Conservation (phyloP, 2,113 vertebrate genomes). For the Herpailurus yagouaroundi region DNA sequence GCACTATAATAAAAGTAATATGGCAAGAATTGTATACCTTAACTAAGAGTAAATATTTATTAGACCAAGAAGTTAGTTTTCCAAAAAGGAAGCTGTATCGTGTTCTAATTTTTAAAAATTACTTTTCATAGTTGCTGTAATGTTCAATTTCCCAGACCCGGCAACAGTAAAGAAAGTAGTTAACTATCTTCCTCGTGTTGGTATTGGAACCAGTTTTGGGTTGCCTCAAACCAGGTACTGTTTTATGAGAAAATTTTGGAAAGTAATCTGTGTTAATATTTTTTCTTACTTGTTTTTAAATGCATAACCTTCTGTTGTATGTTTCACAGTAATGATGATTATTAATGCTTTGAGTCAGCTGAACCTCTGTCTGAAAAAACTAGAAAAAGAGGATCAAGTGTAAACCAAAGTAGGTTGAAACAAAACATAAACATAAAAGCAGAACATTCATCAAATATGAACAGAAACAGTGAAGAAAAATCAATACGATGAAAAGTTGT, state of each 20-base stretch:
- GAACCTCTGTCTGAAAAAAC: background rate
- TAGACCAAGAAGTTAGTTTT: constrained; percentile 56
- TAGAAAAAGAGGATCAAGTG: background rate
- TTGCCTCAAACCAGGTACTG: constrained; percentile 96
- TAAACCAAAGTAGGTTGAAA: background rate
- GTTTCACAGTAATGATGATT: constrained; percentile 15
- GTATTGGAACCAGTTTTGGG: constrained; percentile 96
- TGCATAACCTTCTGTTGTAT: background rate
- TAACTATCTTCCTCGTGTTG: constrained; percentile 95
- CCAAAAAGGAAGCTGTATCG: constrained; percentile 1
- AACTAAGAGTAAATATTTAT: constrained; percentile 47
- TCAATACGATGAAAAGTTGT: background rate
- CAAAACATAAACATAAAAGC: background rate
- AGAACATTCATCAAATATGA: background rate
- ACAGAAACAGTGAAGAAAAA: background rate
- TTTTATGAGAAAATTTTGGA: constrained; percentile 4
- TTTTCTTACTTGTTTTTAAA: background rate
- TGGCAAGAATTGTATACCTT: background rate
- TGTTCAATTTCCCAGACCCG: constrained; percentile 98
- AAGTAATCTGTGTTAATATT: constrained; percentile 25
- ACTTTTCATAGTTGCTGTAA: constrained; percentile 91
- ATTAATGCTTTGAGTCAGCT: background rate
- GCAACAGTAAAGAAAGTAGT: constrained; percentile 97
- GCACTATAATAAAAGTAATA: background rate
- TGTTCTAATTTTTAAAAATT: constrained; percentile 65